phyloP scores from a whole-genome alignment of 2,113 vertebrate species.

The Engystomops pustulosus region DNA sequence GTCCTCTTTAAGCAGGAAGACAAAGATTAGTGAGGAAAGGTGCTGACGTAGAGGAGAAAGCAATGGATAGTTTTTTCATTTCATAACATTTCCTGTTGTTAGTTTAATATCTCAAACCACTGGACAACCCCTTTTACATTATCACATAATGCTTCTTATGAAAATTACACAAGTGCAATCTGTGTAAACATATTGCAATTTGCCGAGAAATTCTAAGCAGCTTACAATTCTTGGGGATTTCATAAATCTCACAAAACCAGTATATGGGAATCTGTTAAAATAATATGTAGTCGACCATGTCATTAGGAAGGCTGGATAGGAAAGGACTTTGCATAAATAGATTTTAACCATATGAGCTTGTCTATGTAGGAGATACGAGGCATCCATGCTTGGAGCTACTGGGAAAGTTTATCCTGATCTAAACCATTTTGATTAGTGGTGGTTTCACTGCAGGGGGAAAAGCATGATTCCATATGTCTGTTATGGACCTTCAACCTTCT shows the following conservation, averaged over 20 bases:
- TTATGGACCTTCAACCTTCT: too few species aligned
- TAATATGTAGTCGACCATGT: neutral
- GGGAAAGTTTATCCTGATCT: too few species aligned
- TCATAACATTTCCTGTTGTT: too few species aligned
- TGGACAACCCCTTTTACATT: neutral
- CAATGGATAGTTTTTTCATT: too few species aligned
- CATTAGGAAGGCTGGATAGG: neutral
- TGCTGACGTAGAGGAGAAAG: too few species aligned
- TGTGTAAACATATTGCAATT: constrained; percentile 6
- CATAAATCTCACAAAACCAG: neutral
- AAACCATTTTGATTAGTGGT: too few species aligned
- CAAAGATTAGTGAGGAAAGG: too few species aligned
- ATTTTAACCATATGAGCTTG: neutral
- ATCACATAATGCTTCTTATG: neutral
- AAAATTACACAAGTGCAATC: neutral
- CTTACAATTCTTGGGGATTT: neutral
- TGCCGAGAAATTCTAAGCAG: neutral
- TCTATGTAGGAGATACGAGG: neutral
- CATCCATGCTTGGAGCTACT: neutral
- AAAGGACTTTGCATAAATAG: neutral
- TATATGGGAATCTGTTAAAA: neutral
- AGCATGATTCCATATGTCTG: too few species aligned
- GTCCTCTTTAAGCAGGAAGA: too few species aligned
- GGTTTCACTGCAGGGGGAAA: too few species aligned
- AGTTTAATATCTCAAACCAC: too few species aligned